Evolutionary conservation across 2,888 invertebrate genomes (phyloP), one percentile per base, ranked within the genome.

Genomic region (Diadromus collaris): DNA sequence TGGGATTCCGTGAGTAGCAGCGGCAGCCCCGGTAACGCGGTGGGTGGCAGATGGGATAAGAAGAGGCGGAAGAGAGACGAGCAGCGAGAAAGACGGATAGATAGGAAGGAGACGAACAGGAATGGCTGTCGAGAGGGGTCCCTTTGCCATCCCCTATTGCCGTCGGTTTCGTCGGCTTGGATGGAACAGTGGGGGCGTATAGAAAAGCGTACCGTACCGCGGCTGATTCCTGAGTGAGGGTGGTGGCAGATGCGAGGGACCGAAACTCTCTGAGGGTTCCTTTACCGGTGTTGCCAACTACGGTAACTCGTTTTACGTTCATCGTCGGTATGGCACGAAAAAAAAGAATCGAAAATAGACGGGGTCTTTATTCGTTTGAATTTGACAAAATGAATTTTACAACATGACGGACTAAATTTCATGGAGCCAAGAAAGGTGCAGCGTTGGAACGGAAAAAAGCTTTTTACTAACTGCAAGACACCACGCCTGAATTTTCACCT

Each of bases 21-120:
- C 75, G 24, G 61, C 67, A 68, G 58, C 46, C 60, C 73, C 73
- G 27, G 68, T 27, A 38, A 68, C 87, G 77, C 83, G 79, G 87
- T 88, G 88, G 88, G 88, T 87, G 88, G 88, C 85, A 84, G 83
- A 85, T 83, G 85, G 84, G 86, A 85, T 82, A 64, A 65, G 44
- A 21, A 48, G 67, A 48, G 54, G 51, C n/a, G 16, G 24, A 51
- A 21, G 56, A 64, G 72, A 73, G 46, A 56, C 21, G 29, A 70
- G 38, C 63, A 34, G 21, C 27, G 69, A 56, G 63, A 58, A 70
- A 64, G 54, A 76, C 41, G 64, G 58, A 70, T 56, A 58, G 58
- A 64, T 65, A 16, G 44, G 54, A 41, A 68, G 38, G 58, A 64
- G 64, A 64, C 27, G 58, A 58, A 29, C 29, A 60, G 48, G 71